phyloP scores from a whole-genome alignment of 2,797 vertebrate genomes.

The Coregonus suidteri region DNA sequence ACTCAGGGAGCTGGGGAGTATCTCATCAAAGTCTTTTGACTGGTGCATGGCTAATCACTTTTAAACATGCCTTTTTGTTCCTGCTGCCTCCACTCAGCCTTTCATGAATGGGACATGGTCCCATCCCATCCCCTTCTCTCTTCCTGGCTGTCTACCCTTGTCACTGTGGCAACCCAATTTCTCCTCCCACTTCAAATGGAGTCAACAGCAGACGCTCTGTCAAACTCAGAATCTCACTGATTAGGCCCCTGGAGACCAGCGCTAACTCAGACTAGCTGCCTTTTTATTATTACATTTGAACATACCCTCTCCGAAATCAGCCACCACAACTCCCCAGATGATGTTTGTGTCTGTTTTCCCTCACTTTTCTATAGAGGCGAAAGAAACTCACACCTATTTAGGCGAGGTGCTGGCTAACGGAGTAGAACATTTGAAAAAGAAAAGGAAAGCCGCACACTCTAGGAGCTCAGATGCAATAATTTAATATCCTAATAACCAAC shows the following conservation, averaged over 20 bases:
- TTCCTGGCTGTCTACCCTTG: constrained; percentile 29
- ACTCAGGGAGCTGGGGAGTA: constrained; percentile 34
- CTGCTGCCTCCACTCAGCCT: constrained; percentile 50
- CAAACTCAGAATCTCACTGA: constrained; percentile 49
- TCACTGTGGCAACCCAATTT: constrained; percentile 16
- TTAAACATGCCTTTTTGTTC: constrained; percentile 64
- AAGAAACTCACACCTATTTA: no score
- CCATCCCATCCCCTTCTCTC: constrained; percentile 23
- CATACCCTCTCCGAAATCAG: background rate
- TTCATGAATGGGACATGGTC: constrained; percentile 46
- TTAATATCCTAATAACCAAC: no score
- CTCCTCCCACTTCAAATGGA: constrained; percentile 23
- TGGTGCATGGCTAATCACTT: constrained; percentile 62
- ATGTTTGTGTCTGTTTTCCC: background rate
- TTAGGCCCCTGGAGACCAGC: constrained; percentile 51
- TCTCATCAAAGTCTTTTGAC: constrained; percentile 60
- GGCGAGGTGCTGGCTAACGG: no score
- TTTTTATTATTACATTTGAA: constrained; percentile 9
- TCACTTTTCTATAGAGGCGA: background rate
- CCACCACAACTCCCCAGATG: background rate
- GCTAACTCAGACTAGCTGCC: constrained; percentile 22
- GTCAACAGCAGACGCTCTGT: constrained; percentile 28
- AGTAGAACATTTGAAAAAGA: no score
- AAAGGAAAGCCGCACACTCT: no score
- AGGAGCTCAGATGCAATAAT: no score